Conservation (phyloP, 1,140 invertebrate species). For the Drosophila pachea region DNA sequence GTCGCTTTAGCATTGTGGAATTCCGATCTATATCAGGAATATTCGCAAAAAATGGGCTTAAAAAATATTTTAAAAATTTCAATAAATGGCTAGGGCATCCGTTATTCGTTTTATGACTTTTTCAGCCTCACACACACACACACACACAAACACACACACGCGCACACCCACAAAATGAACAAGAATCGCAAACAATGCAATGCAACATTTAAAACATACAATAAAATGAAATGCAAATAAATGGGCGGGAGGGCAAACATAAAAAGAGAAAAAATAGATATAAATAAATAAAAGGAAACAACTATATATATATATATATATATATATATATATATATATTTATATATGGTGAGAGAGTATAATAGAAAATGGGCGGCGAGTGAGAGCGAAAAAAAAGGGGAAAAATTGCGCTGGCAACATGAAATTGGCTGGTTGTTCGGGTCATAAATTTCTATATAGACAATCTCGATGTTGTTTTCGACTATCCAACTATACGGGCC, state of each 20-base stretch:
- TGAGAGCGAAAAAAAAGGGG: neutral
- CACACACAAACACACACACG: neutral
- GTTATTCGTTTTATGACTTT: slow-evolving; percentile 9
- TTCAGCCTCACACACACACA: neutral
- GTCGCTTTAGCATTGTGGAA: no score
- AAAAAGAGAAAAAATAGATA: slow-evolving; percentile 14
- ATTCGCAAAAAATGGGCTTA: no score
- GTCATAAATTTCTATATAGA: slow-evolving; percentile 62
- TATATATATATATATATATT: neutral
- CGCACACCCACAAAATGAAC: slow-evolving; percentile 9
- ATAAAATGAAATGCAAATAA: slow-evolving; percentile 49
- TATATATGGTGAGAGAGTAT: no score
- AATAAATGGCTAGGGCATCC: slow-evolving; percentile 14
- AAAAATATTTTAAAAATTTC: neutral
- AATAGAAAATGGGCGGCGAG: neutral
- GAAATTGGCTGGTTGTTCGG: slow-evolving; percentile 64
- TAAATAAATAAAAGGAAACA: neutral
- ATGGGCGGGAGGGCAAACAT: slow-evolving; percentile 30
- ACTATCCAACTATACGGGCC: neutral
- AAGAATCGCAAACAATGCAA: slow-evolving; percentile 38
- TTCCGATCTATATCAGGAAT: no score
- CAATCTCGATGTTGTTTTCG: slow-evolving; percentile 35
- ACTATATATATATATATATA: neutral
- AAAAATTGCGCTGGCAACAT: slow-evolving; percentile 43
- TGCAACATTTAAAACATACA: slow-evolving; percentile 45